A percentile compares a stretch with the other conserved stretches of the same genome.
Conservation (phyloP, 2,888 invertebrate genomes). For the Cephalotes varians region DNA sequence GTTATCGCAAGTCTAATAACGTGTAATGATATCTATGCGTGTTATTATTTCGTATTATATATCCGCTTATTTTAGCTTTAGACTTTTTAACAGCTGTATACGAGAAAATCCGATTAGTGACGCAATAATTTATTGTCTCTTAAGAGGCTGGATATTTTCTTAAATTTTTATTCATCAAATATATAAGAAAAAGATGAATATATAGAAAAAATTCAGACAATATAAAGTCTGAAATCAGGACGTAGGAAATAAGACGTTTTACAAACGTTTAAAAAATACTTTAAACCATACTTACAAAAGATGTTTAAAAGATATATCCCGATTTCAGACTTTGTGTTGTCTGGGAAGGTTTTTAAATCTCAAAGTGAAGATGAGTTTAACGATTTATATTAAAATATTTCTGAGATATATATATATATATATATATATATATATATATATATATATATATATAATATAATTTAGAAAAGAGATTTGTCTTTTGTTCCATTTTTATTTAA, state of each 20-base stretch:
- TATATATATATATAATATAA: no score
- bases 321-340: no score
- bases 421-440: no score
- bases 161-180: not conserved
- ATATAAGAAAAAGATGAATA: not conserved
- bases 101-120: not conserved
- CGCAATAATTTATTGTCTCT: not conserved
- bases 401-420: not conserved
- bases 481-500: not conserved
- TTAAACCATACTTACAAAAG: no score
- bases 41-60: not conserved
- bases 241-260: no score
- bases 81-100: not conserved
- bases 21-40: not conserved
- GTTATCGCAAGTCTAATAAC: not conserved
- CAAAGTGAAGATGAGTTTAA: not conserved
- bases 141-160: not conserved
- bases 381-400: not conserved
- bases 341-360: not conserved
- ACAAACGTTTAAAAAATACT: no score
- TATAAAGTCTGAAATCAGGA: no score
- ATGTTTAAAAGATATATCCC: no score
- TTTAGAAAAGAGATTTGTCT: not conserved
- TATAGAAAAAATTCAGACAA: not conserved
- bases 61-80: not conserved